Evolutionary conservation across 1,140 invertebrate species (phyloP).

Genomic region (Bombus pyrosoma): DNA sequence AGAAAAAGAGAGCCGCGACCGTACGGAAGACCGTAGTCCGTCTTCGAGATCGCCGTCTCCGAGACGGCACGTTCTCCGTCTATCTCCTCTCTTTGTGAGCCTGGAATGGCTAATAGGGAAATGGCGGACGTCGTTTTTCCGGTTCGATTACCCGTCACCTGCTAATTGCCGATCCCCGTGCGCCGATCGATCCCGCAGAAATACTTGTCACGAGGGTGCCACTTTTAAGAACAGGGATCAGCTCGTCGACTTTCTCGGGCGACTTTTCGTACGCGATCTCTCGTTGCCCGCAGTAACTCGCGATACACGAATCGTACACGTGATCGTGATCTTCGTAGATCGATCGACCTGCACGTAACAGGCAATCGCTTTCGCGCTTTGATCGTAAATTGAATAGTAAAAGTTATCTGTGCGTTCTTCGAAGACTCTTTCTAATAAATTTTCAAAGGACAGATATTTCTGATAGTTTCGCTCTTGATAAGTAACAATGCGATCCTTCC

Average conservation of each 20-base stretch:
- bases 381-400: too few species aligned
- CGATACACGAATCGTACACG: too few species aligned
- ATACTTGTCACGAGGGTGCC: not conserved
- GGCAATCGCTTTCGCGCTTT: accelerated
- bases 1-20: conserved; percentile 71
- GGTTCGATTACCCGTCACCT: conserved; percentile 49
- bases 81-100: not conserved
- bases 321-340: too few species aligned
- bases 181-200: not conserved
- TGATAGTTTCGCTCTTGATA: accelerated
- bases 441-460: not conserved
- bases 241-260: accelerated
- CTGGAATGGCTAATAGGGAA: conserved; percentile 44
- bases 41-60: conserved; percentile 13
- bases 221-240: not conserved
- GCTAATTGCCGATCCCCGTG: conserved; percentile 22
- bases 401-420: not conserved
- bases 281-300: not conserved
- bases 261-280: not conserved
- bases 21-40: not conserved
- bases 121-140: conserved; percentile 61
- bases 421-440: not conserved
- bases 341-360: accelerated
- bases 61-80: not conserved
- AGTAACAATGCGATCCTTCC: accelerated